These are phyloP conservation scores for Himalopsyche anomala DNA, from an alignment of 2,888 invertebrate species.

Conservation along the genomic window DNA sequence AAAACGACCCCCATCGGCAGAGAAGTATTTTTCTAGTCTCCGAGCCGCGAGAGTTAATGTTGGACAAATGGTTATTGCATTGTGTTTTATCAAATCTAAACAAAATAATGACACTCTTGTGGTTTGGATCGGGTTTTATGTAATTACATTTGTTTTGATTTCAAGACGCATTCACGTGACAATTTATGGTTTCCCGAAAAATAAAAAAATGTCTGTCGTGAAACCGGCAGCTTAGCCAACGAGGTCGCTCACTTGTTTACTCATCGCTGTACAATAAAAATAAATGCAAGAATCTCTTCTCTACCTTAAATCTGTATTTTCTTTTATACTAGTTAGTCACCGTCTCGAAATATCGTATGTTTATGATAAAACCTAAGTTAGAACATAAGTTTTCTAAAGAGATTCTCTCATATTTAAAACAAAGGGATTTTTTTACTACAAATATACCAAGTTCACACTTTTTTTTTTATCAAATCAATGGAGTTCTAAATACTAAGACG, in stretches of 20 bases:
- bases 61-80: no score
- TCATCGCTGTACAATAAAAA: slow-evolving; percentile 13
- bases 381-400: no score
- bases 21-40: no score
- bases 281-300: background rate
- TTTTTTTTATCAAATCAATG: no score
- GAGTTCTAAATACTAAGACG: no score
- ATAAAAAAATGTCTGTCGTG: background rate
- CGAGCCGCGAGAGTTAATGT: no score
- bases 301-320: background rate
- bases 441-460: no score
- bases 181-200: slow-evolving; percentile 36
- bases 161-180: background rate
- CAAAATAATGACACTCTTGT: background rate
- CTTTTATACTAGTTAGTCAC: background rate
- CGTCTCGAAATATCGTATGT: background rate
- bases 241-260: slow-evolving; percentile 36
- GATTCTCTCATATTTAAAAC: no score
- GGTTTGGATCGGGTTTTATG: background rate
- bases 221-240: background rate
- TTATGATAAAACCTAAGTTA: no score
- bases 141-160: slow-evolving; percentile 27
- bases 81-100: no score
- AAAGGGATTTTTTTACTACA: no score
- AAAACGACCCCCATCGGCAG: no score